A percentile compares a stretch with the other conserved stretches of the same genome.
Conservation (phyloP, 2,888 invertebrate species). For the Volucella zonaria region DNA sequence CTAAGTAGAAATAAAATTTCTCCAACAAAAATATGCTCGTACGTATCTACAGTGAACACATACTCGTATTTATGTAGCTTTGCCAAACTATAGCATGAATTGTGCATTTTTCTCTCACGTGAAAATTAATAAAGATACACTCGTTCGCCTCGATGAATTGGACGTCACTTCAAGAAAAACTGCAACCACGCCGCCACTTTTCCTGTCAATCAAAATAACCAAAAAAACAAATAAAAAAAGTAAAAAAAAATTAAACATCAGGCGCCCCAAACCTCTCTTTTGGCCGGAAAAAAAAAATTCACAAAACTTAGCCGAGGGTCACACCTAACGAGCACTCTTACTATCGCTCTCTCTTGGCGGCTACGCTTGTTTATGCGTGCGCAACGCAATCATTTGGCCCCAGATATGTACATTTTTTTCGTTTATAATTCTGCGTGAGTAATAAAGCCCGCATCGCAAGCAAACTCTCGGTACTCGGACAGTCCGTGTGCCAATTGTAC, state of each 20-base stretch:
- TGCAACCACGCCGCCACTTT: slow-evolving; percentile 53
- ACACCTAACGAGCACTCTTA: slow-evolving; percentile 46
- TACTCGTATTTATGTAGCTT: too few relatives aligned
- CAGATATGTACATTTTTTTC: slow-evolving; percentile 33
- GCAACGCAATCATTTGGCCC: slow-evolving; percentile 41
- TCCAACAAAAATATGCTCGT: too few relatives aligned
- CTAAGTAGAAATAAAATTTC: too few relatives aligned
- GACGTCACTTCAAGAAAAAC: slow-evolving; percentile 30
- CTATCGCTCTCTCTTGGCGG: slow-evolving; percentile 19
- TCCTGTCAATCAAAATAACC: slow-evolving; percentile 64
- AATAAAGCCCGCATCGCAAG: slow-evolving; percentile 29
- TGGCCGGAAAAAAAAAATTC: slow-evolving; percentile 17
- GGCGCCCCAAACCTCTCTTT: slow-evolving; percentile 63
- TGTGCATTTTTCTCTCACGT: background rate
- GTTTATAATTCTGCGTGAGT: slow-evolving; percentile 64
- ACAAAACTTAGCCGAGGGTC: slow-evolving; percentile 59
- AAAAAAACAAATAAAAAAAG: slow-evolving; percentile 2
- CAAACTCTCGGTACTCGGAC: slow-evolving; percentile 18
- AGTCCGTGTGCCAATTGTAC: slow-evolving; percentile 61
- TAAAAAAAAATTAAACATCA: slow-evolving; percentile 12
- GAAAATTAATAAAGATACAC: slow-evolving; percentile 33
- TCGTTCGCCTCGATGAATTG: slow-evolving; percentile 36
- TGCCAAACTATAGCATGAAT: too few relatives aligned
- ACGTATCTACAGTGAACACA: too few relatives aligned
- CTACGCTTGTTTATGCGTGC: slow-evolving; percentile 61